Evolutionary conservation across 2,113 vertebrate species (phyloP), one percentile per base, ranked within the genome.

Genomic region (Nesoenas mayeri): DNA sequence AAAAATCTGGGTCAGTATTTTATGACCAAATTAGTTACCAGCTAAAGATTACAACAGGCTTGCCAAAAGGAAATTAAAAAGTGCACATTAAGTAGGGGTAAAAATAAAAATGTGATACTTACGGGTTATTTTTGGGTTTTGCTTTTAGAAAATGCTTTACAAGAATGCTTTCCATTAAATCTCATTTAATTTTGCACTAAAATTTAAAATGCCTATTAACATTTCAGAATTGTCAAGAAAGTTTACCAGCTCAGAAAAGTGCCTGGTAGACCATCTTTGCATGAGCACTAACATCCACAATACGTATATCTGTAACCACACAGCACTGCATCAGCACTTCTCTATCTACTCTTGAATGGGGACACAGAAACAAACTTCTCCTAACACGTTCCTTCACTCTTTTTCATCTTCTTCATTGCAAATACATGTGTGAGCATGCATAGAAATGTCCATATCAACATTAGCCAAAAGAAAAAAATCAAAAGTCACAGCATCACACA

Each of bases 1-100:
- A 94, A 96, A 97, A 96, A 96, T 93, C 95, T 94, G 88, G 85
- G 88, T 92, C 95, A 65, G 48, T 96, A 86, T 96, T 96, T 96
- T 88, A 92, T 89, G 92, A 93, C 92, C 93, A 94, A 91, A 94
- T 93, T 84, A 93, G 72, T 92, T 92, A 79, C 85, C 80, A 91
- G 83, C 57, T 86, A 95, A 90, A 96, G 65, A 95, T 69, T 91
- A 88, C 60, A 88, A 93, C 69, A 54, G 12, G 79, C 69, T 92
- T 96, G 85, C 95, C 95, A 95, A 96, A 65, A 93, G 88, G 79
- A 96, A 93, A 97, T 96, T 86, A 91, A 69, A 70, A 89, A 86
- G 15, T 72, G 50, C 73, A 26, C 61, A 42, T 53, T 83, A 57
- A 57, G 48, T 53, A 44, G 32, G 66, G 51, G 29, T 65, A 75